These are phyloP conservation scores for Vulpes ferrilata DNA, from an alignment of 2,113 vertebrate genomes.

Conservation along the genomic window DNA sequence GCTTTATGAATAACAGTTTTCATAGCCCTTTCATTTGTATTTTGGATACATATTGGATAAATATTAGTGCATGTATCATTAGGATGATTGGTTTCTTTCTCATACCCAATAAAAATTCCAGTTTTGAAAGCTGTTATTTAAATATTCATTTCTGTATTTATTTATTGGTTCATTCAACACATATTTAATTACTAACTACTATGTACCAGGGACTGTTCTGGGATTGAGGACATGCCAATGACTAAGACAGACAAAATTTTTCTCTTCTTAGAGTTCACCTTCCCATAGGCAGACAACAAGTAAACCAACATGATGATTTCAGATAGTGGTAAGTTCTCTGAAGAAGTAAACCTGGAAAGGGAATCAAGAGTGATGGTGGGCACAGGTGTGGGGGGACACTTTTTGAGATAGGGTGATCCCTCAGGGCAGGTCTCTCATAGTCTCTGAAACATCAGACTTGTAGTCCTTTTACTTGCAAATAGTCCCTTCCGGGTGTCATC, in stretches of 20 bases:
- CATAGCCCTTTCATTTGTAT: background rate
- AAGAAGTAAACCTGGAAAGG: background rate
- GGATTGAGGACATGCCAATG: background rate
- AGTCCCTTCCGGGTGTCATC: background rate
- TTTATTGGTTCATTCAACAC: conserved; percentile 12
- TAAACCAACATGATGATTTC: background rate
- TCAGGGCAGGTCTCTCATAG: background rate
- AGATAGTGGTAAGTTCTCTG: background rate
- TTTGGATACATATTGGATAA: background rate
- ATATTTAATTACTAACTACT: conserved; percentile 1
- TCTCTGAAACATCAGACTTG: background rate
- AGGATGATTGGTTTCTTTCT: background rate
- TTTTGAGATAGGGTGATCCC: background rate
- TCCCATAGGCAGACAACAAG: background rate
- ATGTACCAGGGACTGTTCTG: background rate
- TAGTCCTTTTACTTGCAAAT: background rate
- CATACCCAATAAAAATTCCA: background rate
- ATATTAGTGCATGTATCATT: background rate
- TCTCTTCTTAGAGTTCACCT: background rate
- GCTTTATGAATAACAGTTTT: background rate
- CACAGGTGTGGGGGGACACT: fast-evolving
- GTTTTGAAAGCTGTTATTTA: conserved; percentile 40
- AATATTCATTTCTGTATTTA: background rate
- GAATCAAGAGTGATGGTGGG: background rate
- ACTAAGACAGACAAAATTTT: background rate